These are phyloP conservation scores for Orientallactaga sibirica DNA, from an alignment of 2,797 vertebrate species.

Conservation along the genomic window DNA sequence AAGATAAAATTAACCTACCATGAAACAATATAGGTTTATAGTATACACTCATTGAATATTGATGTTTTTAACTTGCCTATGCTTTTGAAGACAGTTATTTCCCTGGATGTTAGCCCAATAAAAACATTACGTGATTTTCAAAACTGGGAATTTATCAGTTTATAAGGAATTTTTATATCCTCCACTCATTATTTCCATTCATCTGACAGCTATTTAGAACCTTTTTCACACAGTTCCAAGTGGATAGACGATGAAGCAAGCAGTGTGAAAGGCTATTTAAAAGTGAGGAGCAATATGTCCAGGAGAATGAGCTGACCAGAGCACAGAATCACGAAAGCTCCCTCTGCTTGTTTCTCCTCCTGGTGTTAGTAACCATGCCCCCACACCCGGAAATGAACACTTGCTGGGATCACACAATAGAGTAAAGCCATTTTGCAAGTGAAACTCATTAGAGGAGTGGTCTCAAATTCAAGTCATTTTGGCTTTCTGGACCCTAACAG, in stretches of 20 bases:
- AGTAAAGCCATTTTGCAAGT: neutral
- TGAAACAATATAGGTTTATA: neutral
- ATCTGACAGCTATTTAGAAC: too few species aligned
- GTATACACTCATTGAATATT: neutral
- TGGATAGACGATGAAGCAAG: neutral
- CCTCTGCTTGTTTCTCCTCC: neutral
- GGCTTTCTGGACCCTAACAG: neutral
- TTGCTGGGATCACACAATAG: neutral
- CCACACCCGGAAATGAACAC: too few species aligned
- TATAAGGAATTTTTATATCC: neutral
- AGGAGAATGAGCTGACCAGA: neutral
- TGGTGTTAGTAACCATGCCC: neutral
- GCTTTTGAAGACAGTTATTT: conserved; percentile 4
- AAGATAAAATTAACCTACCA: neutral
- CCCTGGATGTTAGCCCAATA: neutral
- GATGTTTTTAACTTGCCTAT: neutral
- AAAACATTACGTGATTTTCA: neutral
- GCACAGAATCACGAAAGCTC: rapidly evolving
- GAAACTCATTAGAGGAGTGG: neutral
- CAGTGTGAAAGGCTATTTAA: neutral
- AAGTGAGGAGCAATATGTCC: neutral
- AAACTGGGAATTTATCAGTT: neutral
- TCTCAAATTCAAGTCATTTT: neutral
- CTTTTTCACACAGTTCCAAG: neutral
- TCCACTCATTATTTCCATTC: neutral